A percentile compares a stretch with the other conserved stretches of the same genome.
Conservation (phyloP, 2,113 vertebrate genomes). For the Cichladusa arquata region DNA sequence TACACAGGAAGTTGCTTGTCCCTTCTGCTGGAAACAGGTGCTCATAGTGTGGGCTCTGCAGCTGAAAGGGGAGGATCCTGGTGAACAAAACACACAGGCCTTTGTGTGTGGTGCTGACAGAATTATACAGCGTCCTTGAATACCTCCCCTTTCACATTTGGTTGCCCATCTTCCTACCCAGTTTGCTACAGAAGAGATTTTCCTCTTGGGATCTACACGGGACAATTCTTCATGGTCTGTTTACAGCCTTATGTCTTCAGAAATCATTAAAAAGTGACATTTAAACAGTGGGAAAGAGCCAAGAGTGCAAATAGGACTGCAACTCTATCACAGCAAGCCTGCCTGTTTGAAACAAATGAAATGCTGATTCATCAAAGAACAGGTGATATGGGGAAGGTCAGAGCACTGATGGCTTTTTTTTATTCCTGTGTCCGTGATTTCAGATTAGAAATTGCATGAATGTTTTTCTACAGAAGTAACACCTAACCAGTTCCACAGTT, state of each 20-base stretch:
- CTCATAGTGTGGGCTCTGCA: neutral
- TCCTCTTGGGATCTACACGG: neutral
- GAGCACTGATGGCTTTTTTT: neutral
- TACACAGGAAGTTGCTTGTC: neutral
- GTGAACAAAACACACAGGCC: neutral
- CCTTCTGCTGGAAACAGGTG: neutral
- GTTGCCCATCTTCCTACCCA: neutral
- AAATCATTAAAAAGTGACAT: conserved; percentile 19
- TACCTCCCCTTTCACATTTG: neutral
- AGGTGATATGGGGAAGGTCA: neutral
- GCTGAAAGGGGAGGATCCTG: neutral
- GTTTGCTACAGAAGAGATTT: neutral
- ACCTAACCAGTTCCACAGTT: neutral
- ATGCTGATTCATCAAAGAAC: neutral
- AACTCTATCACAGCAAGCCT: neutral
- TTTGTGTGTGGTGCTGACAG: neutral
- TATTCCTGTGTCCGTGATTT: neutral
- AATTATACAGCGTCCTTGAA: neutral
- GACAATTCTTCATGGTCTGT: neutral
- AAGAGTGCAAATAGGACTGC: neutral
- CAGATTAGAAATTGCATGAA: neutral
- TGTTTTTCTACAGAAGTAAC: neutral
- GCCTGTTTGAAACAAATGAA: neutral
- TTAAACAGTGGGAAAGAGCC: neutral
- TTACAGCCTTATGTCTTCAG: neutral